Evolutionary conservation across 1,140 invertebrate genomes (phyloP), one percentile per base, ranked within the genome.

Genomic region (Ips typographus): DNA sequence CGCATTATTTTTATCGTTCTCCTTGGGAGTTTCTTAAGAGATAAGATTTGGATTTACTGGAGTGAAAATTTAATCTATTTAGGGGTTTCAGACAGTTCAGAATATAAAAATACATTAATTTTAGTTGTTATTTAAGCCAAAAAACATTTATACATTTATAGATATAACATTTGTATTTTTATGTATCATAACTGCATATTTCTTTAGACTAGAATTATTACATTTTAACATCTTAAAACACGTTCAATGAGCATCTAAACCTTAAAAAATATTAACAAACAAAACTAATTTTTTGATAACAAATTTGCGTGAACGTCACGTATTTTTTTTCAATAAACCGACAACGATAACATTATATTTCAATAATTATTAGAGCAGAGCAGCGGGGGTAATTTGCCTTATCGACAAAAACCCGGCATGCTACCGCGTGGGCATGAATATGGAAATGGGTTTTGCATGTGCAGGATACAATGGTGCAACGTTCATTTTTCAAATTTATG

Each of bases 1-100:
- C 65, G 70, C 66, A 73, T 74, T 74, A 72, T 75, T 73, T 77
- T 77, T 76, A 77, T 77, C 64, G 73, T 63, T 51, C 47, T 71
- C 43, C 61, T 66, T 66, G 58, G 51, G 42, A 64, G 60, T 52
- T 71, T 52, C 61, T 66, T 66, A 64, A 58, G 42, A 64, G 60
- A 70, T 63, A 70, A 52, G 60, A 49, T 49, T 70, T 57, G 58
- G 49, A 70, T 57, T 66, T 57, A 44, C 52, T 57, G 36, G 40
- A 41, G 2, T 51, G 60, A 51, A 6, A 49, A 47, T 63, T 63
- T 63, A 49, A 63, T 56, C 37, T 56, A 7, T 49, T 49, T 22
- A 22, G 22, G 22, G 22, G 22, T 22, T 22, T 22, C 22, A 22
- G 22, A 22, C 22, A 22, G 22, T 22, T 22, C 22, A 22, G 22